These are phyloP conservation scores for Festucalex cinctus DNA, from an alignment of 2,113 vertebrate species.

Conservation along the genomic window DNA sequence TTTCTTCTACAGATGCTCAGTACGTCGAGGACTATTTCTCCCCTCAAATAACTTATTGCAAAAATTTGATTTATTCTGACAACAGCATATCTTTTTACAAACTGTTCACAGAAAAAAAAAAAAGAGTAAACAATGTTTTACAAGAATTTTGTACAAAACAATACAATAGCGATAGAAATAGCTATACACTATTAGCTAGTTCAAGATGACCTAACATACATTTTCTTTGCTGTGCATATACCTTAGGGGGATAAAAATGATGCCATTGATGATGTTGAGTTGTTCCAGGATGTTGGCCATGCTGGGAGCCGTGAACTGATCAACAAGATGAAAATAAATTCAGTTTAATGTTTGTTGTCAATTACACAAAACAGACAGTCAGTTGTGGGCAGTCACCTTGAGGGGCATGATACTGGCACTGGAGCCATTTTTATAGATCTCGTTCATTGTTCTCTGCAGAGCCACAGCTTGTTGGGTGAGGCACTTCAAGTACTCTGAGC, in stretches of 20 bases:
- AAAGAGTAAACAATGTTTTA: too few relatives aligned
- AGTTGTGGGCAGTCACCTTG: slow-evolving; percentile 74
- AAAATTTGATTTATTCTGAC: too few relatives aligned
- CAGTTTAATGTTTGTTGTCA: background rate
- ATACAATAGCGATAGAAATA: too few relatives aligned
- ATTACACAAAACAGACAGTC: background rate
- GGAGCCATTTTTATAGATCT: slow-evolving; percentile 97
- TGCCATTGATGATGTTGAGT: slow-evolving; percentile 97
- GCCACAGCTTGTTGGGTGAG: slow-evolving; percentile 97
- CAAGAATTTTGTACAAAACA: too few relatives aligned
- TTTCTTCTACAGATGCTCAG: too few relatives aligned
- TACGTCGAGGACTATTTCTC: too few relatives aligned
- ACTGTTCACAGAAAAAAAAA: too few relatives aligned
- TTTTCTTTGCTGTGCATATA: slow-evolving; percentile 51
- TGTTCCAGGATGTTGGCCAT: slow-evolving; percentile 97
- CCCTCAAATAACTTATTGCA: too few relatives aligned
- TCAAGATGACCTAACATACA: background rate
- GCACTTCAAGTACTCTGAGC: slow-evolving; percentile 97
- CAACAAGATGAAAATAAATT: slow-evolving; percentile 9
- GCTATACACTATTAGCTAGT: too few relatives aligned
- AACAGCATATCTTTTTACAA: too few relatives aligned
- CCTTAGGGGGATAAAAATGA: slow-evolving; percentile 99
- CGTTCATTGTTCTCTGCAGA: slow-evolving; percentile 98
- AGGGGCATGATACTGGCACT: slow-evolving; percentile 93
- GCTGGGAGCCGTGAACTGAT: slow-evolving; percentile 94